Base-by-base conservation (phyloP, 1,140 invertebrate species). In the Chymomyza costata region DNA sequence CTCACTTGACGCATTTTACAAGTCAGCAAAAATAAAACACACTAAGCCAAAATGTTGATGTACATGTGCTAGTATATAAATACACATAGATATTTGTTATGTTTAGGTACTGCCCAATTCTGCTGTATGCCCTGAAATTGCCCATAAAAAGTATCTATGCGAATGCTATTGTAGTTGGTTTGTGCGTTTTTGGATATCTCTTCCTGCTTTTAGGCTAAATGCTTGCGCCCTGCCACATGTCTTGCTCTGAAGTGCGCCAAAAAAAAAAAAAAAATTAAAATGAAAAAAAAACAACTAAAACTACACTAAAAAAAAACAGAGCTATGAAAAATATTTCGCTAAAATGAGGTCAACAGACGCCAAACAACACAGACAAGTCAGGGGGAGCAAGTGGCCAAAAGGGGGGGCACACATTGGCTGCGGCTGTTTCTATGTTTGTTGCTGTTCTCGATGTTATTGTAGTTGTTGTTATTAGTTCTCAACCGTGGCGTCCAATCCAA, bases 341-440 rank as follows among this genome's bases (percentile, higher is more conserved):
- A 47, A 80, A 80, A 80, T 80, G 73, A 80, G 74, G 73, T 80
- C 73, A 80, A 80, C 73, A 80, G 73, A 80, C 73, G 73, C 73
- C 73, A 68, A 73, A 68, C 32, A 80, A 74, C 60, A 67, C n/a
- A 31, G 37, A 13, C 41, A 37, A 32, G 43, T 43, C 31, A 30
- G 6, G 25, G 25, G 15, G 30, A 21, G 18, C 21, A 15, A 15
- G 28, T 5, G 3, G 44, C 6, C 30, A 18, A 10, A 30, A 10
- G 46, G 37, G 35, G 37, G 19, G 34, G 47, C 31, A 15, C 30
- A 31, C 15, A 16, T 11, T 17, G 50, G 44, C 45, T 38, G 25
- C 49, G 40, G 30, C 43, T 49, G 59, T n/a, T n/a, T n/a, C n/a
- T n/a, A n/a, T n/a, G n/a, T n/a, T 46, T 37, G 41, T 35, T 19